Evolutionary conservation across 2,113 vertebrate genomes (phyloP).

Genomic region (Aptenodytes patagonicus): DNA sequence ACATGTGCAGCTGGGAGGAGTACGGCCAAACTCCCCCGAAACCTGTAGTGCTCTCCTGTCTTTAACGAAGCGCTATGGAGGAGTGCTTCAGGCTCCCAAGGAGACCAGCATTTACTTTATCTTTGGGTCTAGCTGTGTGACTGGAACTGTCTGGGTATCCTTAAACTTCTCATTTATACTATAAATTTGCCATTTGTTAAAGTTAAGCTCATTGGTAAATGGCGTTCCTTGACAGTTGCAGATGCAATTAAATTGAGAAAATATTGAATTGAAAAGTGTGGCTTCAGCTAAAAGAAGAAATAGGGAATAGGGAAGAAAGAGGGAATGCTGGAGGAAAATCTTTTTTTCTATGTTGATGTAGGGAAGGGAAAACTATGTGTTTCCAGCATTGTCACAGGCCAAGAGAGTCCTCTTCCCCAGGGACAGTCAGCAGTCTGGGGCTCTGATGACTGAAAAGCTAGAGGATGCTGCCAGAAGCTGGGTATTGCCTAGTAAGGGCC

Average conservation of each 20-base stretch:
- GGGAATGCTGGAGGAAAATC: neutral
- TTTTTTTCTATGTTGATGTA: neutral
- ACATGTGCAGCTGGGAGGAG: accelerated
- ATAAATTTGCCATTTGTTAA: neutral
- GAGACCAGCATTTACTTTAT: neutral
- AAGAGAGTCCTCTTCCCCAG: neutral
- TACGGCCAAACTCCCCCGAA: neutral
- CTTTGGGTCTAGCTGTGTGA: neutral
- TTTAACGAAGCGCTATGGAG: neutral
- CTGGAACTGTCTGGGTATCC: neutral
- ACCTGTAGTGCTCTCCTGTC: neutral
- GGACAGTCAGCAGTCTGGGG: neutral
- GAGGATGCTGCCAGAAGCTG: neutral
- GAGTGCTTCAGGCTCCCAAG: neutral
- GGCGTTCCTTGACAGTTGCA: neutral
- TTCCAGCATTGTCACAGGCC: neutral
- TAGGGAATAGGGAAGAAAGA: neutral
- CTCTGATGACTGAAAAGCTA: neutral
- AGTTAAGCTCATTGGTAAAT: neutral
- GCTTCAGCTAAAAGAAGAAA: neutral
- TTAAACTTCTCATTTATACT: neutral
- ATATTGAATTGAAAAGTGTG: neutral
- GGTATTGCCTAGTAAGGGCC: neutral
- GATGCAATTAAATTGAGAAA: neutral
- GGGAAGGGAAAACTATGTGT: neutral